These are phyloP conservation scores for honey bee (Apis mellifera) DNA, from an alignment of 1,140 invertebrate genomes.

Conservation along the genomic window DNA sequence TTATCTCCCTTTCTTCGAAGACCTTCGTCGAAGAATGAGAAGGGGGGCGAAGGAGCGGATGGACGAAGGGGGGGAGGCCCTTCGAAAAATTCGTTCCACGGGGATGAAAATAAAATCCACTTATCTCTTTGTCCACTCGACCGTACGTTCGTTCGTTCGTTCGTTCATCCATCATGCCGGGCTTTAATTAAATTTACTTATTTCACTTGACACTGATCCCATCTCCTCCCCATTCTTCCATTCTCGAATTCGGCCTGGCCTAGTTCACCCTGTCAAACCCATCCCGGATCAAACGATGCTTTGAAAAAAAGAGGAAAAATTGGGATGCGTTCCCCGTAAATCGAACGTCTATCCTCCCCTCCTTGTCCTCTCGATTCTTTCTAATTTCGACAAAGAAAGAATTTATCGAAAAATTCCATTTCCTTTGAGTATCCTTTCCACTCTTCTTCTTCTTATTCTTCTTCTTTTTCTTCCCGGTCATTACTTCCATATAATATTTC, in stretches of 20 bases:
- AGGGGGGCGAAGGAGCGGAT: no score
- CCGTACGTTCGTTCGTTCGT: neutral
- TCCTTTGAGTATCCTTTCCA: no score
- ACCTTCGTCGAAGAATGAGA: no score
- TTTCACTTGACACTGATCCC: slow-evolving; percentile 3
- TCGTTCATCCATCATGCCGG: slow-evolving; percentile 15
- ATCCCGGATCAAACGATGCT: slow-evolving; percentile 5
- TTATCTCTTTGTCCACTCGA: slow-evolving; percentile 34
- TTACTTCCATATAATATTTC: no score
- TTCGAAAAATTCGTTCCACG: neutral
- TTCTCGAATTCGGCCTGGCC: slow-evolving; percentile 6
- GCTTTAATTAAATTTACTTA: slow-evolving; percentile 48
- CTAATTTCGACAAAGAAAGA: no score
- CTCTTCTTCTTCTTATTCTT: no score
- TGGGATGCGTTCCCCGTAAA: neutral
- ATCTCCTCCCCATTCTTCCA: neutral
- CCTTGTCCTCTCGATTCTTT: neutral
- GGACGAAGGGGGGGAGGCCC: no score
- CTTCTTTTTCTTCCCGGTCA: no score
- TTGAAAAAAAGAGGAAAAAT: neutral
- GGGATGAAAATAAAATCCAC: slow-evolving; percentile 24
- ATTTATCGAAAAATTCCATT: no score
- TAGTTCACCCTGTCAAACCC: neutral
- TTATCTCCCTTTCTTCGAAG: no score
- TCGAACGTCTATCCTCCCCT: neutral